Evolutionary conservation across 2,797 vertebrate genomes (phyloP), one percentile per base, ranked within the genome.

Genomic region (Lerista edwardsae): DNA sequence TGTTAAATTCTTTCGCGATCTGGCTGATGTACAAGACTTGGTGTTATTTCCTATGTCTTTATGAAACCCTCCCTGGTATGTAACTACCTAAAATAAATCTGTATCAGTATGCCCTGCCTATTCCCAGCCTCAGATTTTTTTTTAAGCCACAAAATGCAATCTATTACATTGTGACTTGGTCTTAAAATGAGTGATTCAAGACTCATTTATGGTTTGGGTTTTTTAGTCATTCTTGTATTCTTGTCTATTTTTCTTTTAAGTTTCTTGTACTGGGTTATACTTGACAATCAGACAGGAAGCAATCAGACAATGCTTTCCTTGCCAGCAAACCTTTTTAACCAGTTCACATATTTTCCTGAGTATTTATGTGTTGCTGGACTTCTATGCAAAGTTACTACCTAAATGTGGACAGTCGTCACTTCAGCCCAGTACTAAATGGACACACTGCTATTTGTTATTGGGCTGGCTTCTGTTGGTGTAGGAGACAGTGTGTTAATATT

Each of bases 21-120:
- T 86, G 87, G 88, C 82, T 76, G 14, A 72, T 29, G 41, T 76
- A 3, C 87, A 25, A 87, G 57, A 84, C 79, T 65, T 21, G n/a
- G 11, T 83, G 83, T 39, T 86, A 80, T 84, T 92, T 90, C 82
- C 83, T 67, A 69, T 87, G 82, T 86, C 87, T 88, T 89, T 88
- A 82, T 86, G 68, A 69, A 87, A 89, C 85, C 89, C 75, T 80
- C 61, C 68, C 67, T 85, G 88, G 87, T 83, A 83, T 91, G 90
- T 83, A 91, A 15, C 71, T 64, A 82, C 88, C 88, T 82, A 72
- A 90, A 93, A 91, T 87, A 34, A 90, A 80, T 82, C 83, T 89
- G 86, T 77, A 84, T 91, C 89, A 86, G 84, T 83, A 88, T 79
- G 83, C 7, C 55, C 4, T 64, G 86, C 87, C 77, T 91, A 83